A percentile compares a stretch with the other conserved stretches of the same genome.
Conservation (phyloP, 2,797 vertebrate species). For the Acridotheres tristis region DNA sequence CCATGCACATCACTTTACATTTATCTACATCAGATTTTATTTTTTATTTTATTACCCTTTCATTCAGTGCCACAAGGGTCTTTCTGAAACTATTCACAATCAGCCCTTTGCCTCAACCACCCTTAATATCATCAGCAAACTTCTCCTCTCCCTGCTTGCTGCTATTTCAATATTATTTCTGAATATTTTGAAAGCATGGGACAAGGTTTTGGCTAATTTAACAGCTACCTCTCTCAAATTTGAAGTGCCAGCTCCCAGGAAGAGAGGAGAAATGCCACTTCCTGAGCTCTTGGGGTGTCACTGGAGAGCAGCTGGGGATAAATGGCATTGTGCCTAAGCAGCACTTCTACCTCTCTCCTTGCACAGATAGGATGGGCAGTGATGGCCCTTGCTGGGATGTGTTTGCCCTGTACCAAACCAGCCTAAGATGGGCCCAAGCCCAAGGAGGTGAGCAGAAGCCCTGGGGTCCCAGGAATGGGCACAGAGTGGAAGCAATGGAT, state of each 20-base stretch:
- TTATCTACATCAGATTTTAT: constrained; percentile 49
- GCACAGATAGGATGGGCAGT: not conserved
- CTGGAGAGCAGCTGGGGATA: not conserved
- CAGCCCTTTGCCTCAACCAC: not conserved
- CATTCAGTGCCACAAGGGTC: not conserved
- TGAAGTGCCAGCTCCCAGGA: not conserved
- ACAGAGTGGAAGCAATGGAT: not conserved
- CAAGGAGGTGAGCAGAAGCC: not conserved
- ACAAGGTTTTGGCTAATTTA: not conserved
- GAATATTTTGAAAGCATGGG: not conserved
- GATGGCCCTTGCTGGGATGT: not conserved
- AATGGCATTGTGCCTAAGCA: not conserved
- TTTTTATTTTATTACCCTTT: constrained; percentile 44
- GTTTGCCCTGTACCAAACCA: not conserved
- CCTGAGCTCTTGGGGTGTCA: not conserved
- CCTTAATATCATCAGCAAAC: not conserved
- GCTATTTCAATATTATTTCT: not conserved
- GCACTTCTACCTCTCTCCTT: not conserved
- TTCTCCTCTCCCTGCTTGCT: not conserved
- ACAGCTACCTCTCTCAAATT: not conserved
- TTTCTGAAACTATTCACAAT: not conserved
- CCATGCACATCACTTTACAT: constrained; percentile 26
- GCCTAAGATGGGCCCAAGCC: not conserved
- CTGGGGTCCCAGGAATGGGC: not conserved
- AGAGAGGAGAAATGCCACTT: not conserved